Conservation (phyloP, 2,888 invertebrate species). For the Seira ritae region DNA sequence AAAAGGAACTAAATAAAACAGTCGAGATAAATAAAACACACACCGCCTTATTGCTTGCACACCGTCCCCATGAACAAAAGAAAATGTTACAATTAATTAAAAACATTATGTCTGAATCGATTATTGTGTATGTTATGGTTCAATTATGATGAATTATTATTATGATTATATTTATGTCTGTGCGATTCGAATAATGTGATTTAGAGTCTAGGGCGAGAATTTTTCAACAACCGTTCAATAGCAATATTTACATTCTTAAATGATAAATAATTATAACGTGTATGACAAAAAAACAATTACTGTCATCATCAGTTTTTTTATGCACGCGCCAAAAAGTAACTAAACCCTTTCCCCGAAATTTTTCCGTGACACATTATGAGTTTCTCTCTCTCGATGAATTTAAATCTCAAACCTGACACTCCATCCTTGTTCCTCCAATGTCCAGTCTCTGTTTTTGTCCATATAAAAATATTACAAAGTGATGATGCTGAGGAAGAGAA, state of each 20-base stretch:
- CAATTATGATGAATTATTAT: slow-evolving; percentile 19
- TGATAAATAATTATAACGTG: background rate
- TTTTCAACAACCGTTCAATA: slow-evolving; percentile 12
- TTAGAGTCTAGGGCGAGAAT: slow-evolving; percentile 12
- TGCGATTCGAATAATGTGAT: slow-evolving; percentile 9
- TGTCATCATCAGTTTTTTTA: background rate
- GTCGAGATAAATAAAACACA: slow-evolving; percentile 3
- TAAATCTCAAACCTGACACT: slow-evolving; percentile 5
- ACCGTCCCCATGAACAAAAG: slow-evolving; percentile 54
- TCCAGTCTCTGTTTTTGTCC: background rate
- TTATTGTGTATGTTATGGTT: slow-evolving; percentile 16
- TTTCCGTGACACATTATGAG: background rate
- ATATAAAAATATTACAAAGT: too few species aligned
- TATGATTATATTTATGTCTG: slow-evolving; percentile 24
- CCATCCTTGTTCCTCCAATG: slow-evolving; percentile 6
- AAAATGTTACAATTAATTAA: slow-evolving; percentile 24
- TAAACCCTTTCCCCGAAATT: too few species aligned
- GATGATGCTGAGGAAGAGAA: background rate
- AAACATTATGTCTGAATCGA: slow-evolving; percentile 30
- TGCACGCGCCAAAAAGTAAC: background rate
- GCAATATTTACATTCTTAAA: slow-evolving; percentile 15
- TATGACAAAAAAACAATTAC: background rate
- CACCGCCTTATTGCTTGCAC: slow-evolving; percentile 65
- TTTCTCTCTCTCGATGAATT: background rate
- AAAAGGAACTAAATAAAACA: slow-evolving; percentile 15